Percentiles rank a stretch among this genome's conserved stretches.
Conservation (phyloP, 2,888 invertebrate genomes). For the Chrysopilus asiliformis region DNA sequence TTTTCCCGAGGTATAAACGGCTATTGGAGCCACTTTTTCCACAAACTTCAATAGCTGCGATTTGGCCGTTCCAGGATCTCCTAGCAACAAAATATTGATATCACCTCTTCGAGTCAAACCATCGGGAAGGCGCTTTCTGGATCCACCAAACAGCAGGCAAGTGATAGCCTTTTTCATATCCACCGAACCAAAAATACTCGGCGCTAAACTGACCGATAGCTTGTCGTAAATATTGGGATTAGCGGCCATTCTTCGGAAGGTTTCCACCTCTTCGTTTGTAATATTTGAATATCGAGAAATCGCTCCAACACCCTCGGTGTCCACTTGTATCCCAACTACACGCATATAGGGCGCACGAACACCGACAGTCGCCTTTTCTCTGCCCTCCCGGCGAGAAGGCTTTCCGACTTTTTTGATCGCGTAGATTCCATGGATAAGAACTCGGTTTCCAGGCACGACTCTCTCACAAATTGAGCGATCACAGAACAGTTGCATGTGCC, state of each 20-base stretch:
- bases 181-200: slow-evolving; percentile 85
- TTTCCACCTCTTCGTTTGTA: slow-evolving; percentile 53
- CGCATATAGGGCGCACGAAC: slow-evolving; percentile 90
- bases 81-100: slow-evolving; percentile 86
- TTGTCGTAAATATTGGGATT: slow-evolving; percentile 79
- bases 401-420: slow-evolving; percentile 78
- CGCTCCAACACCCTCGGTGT: slow-evolving; percentile 61
- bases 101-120: slow-evolving; percentile 92
- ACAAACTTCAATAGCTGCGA: slow-evolving; percentile 96
- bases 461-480: slow-evolving; percentile 86
- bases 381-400: slow-evolving; percentile 49
- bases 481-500: slow-evolving; percentile 87
- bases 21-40: slow-evolving; percentile 86
- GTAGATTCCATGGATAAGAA: slow-evolving; percentile 86
- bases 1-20: slow-evolving; percentile 98
- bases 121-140: slow-evolving; percentile 82
- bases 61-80: slow-evolving; percentile 99
- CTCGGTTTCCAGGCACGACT: slow-evolving; percentile 91
- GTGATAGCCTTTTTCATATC: slow-evolving; percentile 98
- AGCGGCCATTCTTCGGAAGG: slow-evolving; percentile 58
- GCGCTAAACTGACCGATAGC: slow-evolving; percentile 82
- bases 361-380: slow-evolving; percentile 72
- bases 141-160: slow-evolving; percentile 86
- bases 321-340: slow-evolving; percentile 82
- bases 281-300: slow-evolving; percentile 42